A percentile compares a stretch with the other conserved stretches of the same genome.
phyloP scores from a whole-genome alignment of 2,113 vertebrate species.

The Clinocottus analis region DNA sequence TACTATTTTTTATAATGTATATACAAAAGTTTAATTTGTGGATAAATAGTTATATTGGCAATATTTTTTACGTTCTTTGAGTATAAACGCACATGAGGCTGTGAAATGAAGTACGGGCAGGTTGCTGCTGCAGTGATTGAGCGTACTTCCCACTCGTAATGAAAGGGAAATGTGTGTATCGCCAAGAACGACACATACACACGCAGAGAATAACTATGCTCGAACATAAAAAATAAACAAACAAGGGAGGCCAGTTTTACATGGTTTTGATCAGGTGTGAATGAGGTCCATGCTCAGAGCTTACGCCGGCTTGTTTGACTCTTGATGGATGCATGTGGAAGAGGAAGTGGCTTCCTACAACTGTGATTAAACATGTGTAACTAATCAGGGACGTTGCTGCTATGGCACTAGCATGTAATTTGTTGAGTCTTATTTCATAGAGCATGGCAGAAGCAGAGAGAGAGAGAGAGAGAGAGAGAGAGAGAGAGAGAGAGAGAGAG shows the following conservation, averaged over 20 bases:
- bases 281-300: constrained; percentile 87
- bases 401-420: constrained; percentile 93
- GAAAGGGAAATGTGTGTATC: constrained; percentile 37
- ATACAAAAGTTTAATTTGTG: constrained; percentile 31
- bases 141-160: constrained; percentile 35
- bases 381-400: constrained; percentile 94
- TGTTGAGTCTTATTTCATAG: constrained; percentile 87
- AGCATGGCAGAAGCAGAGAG: constrained; percentile 48
- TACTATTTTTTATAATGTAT: constrained; percentile 25
- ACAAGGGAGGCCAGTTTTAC: constrained; percentile 71
- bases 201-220: constrained; percentile 15
- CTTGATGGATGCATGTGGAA: constrained; percentile 87
- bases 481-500: constrained; percentile 28
- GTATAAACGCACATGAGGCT: constrained; percentile 58
- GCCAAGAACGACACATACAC: constrained; percentile 20
- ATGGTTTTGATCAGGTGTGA: constrained; percentile 91
- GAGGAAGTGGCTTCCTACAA: constrained; percentile 94
- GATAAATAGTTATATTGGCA: constrained; percentile 33
- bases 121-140: constrained; percentile 51
- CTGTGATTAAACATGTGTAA: constrained; percentile 99
- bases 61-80: constrained; percentile 50
- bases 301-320: constrained; percentile 85
- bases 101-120: constrained; percentile 49
- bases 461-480: constrained; percentile 28
- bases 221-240: constrained; percentile 56